These are phyloP conservation scores for Plutomurus gul DNA, from an alignment of 1,140 invertebrate genomes.

Conservation along the genomic window DNA sequence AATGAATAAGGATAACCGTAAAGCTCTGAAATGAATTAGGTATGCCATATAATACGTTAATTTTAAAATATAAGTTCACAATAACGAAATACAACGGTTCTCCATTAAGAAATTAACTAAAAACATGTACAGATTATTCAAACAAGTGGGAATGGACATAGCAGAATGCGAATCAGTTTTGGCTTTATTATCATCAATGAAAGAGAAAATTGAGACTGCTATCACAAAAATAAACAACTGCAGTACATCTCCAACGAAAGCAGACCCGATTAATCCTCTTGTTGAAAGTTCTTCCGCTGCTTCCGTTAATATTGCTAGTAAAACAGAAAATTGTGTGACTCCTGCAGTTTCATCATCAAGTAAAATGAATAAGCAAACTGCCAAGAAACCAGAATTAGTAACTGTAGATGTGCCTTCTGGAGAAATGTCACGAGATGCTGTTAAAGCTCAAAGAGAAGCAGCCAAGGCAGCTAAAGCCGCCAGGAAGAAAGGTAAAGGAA, in stretches of 20 bases:
- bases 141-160: neutral
- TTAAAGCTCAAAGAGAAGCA: constrained; percentile 35
- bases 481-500: constrained; percentile 21
- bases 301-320: neutral
- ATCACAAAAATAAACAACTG: neutral
- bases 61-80: too few relatives aligned
- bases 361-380: too few relatives aligned
- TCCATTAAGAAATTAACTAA: too few relatives aligned
- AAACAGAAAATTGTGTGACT: neutral
- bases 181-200: neutral
- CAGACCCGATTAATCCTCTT: neutral
- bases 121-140: too few relatives aligned
- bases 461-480: constrained; percentile 29
- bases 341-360: too few relatives aligned
- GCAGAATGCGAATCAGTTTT: constrained; percentile 24
- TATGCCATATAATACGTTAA: too few relatives aligned
- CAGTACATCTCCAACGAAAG: neutral
- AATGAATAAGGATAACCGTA: too few relatives aligned
- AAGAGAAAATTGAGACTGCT: neutral
- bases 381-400: too few relatives aligned
- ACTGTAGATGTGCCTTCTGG: neutral
- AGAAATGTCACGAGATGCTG: constrained; percentile 15
- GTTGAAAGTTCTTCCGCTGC: neutral
- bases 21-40: too few relatives aligned
- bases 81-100: too few relatives aligned